Base-by-base conservation (phyloP, 2,113 vertebrate genomes). In the Talpa occidentalis region DNA sequence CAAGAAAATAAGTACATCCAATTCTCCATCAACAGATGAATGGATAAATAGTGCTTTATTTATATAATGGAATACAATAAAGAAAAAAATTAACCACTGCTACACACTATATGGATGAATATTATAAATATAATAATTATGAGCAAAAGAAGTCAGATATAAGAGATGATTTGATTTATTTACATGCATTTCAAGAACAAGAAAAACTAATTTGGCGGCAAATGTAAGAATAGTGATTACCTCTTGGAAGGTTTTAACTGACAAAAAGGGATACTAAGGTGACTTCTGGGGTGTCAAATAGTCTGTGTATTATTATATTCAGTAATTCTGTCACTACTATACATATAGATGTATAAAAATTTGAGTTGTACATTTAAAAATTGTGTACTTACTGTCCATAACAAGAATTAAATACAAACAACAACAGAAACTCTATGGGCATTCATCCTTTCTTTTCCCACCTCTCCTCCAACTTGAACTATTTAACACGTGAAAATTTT, bases 321-420 rank as follows among this genome's bases (percentile, higher is more conserved):
- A 6, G 40, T 83, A 44, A 77, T 59, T 69, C 35, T n/a, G 32
- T 35, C 28, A 78, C 56, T 62, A 42, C 24, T 81, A 73, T 47
- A 79, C 3, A 40, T 44, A 15, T 56, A n/a, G 24, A 52, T 30
- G 54, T 64, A 35, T 77, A 49, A 60, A 84, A 85, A 73, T 10
- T 78, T 78, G 28, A 62, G 54, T 21, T 91, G 9, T 80, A 69
- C 47, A 82, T 40, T 86, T 82, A 62, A 93, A 19, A 94, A 93
- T 6, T 93, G 40, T 40, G 1, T 4, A 72, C 32, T 73, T 77
- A 62, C 30, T 37, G 2, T 88, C 42, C 54, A 40, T 24, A 90
- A 56, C 24, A 92, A 92, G 78, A 93, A 28, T 83, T 64, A 83
- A 88, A 66, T 70, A 67, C 17, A 77, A 87, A 82, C 73, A 74